These are phyloP conservation scores for Nasalis larvatus DNA, from an alignment of 2,113 vertebrate species.

Conservation along the genomic window DNA sequence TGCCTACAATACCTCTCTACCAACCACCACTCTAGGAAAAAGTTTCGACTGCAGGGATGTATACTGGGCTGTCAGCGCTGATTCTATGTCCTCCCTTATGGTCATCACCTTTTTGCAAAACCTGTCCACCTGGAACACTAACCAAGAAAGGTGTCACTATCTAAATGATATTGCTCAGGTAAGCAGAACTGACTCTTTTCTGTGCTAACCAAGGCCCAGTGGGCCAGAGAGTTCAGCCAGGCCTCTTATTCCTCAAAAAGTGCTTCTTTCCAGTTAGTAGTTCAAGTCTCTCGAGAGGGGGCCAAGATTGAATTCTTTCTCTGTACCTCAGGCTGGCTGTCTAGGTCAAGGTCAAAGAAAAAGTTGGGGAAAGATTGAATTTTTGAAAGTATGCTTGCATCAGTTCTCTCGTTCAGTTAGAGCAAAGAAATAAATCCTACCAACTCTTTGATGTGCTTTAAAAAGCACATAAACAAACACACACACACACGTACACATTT, in stretches of 20 bases:
- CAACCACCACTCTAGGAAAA: neutral
- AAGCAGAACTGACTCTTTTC: conserved; percentile 14
- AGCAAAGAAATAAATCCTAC: neutral
- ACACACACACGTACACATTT: neutral
- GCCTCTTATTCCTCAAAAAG: neutral
- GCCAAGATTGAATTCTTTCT: conserved; percentile 32
- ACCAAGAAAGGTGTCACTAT: neutral
- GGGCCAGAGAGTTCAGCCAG: neutral
- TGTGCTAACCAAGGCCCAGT: neutral
- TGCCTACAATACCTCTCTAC: neutral
- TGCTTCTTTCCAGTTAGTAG: neutral
- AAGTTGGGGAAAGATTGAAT: conserved; percentile 10
- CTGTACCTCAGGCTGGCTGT: neutral
- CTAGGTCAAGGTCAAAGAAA: conserved; percentile 45
- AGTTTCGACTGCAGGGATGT: rapidly evolving
- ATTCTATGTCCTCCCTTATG: neutral
- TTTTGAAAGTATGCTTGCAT: conserved; percentile 14
- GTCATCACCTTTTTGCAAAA: neutral
- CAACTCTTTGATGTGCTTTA: neutral
- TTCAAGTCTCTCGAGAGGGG: neutral
- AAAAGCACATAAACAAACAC: neutral
- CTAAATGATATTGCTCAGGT: conserved; percentile 24
- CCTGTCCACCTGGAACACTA: neutral
- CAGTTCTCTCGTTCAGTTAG: neutral
- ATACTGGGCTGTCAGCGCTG: neutral